Evolutionary conservation across 2,888 invertebrate species (phyloP), one percentile per base, ranked within the genome.

Genomic region (Sarcophaga rosellei): DNA sequence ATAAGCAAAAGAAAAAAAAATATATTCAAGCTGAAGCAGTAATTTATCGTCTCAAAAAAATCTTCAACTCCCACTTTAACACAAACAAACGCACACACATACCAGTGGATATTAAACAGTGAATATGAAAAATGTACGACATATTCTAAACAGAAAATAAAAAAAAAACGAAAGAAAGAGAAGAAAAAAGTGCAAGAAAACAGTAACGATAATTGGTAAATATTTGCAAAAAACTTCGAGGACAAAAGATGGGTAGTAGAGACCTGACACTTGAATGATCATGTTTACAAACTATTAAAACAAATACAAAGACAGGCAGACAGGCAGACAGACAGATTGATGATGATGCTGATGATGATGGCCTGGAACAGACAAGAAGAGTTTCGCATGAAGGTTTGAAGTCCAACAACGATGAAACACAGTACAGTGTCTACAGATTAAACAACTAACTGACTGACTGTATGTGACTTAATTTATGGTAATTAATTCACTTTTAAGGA

Each of bases 281-380:
- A 86, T 86, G 86, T 86, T 86, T 84, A 86, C 86, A 84, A 77
- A 81, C 86, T 84, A 86, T 86, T 86, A 86, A 86, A 35, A 35
- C n/a, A 25, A 83, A 73, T 69, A 35, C 59, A 73, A 66, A 62
- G 62, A 57, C 20, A 20, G 44, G 15, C 35, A 35, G 35, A 20
- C 35, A 35, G 35, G 2, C 35, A 69, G 61, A 25, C 35, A 3
- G 25, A 25, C 25, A n/a, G n/a, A n/a, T n/a, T 25, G 25, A 25
- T 25, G 25, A n/a, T 35, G 35, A 1, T 35, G 35, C 8, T 35
- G 35, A 1, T 35, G 6, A 35, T 35, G 35, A 35, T 35, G 35
- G 35, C 35, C 35, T 35, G 10, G 57, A 53, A 76, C 44, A 25
- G 66, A 76, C 20, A 21, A 45, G 61, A 47, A 69, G 61, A 25